Conservation (phyloP, 2,113 vertebrate species). For the Eonycteris spelaea region DNA sequence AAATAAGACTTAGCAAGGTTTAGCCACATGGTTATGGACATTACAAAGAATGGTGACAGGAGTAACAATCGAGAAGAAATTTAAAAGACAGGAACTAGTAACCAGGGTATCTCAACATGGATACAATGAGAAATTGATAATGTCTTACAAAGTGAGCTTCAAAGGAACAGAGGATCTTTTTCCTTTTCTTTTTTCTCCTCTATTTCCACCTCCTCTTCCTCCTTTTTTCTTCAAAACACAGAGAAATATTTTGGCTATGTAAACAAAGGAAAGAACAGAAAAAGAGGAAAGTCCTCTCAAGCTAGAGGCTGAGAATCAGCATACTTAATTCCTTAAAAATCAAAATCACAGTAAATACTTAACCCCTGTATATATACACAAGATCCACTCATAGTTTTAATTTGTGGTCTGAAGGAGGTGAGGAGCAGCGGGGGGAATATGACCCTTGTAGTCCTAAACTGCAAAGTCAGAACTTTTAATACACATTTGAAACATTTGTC, state of each 20-base stretch:
- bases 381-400: background rate
- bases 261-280: background rate
- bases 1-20: background rate
- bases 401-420: background rate
- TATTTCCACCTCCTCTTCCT: background rate
- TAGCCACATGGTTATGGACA: background rate
- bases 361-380: no score
- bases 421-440: background rate
- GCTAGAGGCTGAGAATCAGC: background rate
- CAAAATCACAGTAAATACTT: background rate
- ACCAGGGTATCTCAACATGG: background rate
- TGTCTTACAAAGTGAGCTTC: background rate
- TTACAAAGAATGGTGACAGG: background rate
- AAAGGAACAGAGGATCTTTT: background rate
- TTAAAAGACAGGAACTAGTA: background rate
- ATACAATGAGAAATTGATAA: background rate
- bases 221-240: background rate
- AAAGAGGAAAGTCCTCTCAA: background rate
- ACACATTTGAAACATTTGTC: background rate
- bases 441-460: background rate
- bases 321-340: background rate
- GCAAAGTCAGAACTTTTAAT: background rate
- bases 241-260: background rate
- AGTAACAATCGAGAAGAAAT: background rate
- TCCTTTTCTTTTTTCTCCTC: background rate